Evolutionary conservation across 1,140 invertebrate genomes (phyloP).

Genomic region (Hermatobates lingyangjiaoensis): DNA sequence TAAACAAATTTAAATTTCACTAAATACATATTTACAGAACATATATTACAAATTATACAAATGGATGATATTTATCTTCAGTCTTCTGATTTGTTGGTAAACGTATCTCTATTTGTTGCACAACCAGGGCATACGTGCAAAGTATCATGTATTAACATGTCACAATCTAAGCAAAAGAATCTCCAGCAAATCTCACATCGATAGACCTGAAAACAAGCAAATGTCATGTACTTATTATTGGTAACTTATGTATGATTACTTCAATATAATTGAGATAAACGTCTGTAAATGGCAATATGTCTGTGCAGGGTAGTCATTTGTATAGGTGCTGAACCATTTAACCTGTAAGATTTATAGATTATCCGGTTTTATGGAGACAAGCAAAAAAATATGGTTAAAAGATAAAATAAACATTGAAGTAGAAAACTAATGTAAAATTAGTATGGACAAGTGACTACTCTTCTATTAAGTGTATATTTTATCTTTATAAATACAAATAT

Average conservation of each 20-base stretch:
- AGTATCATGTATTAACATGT: conserved; percentile 81
- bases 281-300: not conserved
- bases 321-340: not conserved
- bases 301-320: not conserved
- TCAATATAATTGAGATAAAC: not conserved
- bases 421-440: no score
- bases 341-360: not conserved
- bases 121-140: conserved; percentile 91
- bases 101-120: conserved; percentile 28
- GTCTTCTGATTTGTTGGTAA: not conserved
- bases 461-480: no score
- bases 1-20: no score
- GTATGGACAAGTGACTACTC: no score
- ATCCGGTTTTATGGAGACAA: not conserved
- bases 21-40: no score
- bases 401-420: no score
- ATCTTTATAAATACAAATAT: no score
- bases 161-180: conserved; percentile 83
- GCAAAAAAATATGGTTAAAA: not conserved
- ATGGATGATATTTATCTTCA: no score
- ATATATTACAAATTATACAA: no score
- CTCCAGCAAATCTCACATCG: conserved; percentile 59
- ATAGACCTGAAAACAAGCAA: conserved; percentile 40
- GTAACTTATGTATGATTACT: not conserved
- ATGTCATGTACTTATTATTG: not conserved